Base-by-base conservation (phyloP, 2,888 invertebrate species). In the Ferdinandea cuprea region DNA sequence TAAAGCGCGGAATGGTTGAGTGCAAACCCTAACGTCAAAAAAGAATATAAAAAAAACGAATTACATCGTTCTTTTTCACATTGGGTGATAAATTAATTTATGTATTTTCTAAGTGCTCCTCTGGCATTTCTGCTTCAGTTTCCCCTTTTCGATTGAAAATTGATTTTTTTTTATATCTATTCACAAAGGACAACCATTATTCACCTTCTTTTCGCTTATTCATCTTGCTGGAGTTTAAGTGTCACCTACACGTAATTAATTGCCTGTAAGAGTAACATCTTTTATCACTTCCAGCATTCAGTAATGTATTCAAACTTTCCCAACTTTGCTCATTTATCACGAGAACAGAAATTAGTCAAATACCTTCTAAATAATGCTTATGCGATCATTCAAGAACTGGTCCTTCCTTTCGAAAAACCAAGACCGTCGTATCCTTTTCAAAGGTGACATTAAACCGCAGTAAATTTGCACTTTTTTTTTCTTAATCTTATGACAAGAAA, bases 351-450 rank as follows among this genome's bases (percentile, higher is more conserved):
- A 73, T 69, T 74, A 80, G 80, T 69, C 56, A 74, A 74, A 69
- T 59, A 74, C 56, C 74, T 80, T 8, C 50, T 69, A 63, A 69
- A 76, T 80, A 80, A 79, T 79, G 73, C 54, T 61, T 52, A 40
- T 77, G 63, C 58, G 56, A 71, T 78, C 46, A 61, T 61, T 79
- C 48, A 35, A 50, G 76, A 54, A 25, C 5, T 9, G 63, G 48
- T 59, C 11, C 15, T 48, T 30, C 40, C 21, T 35, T 17, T 30
- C 32, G 46, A 50, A n/a, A n/a, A 11, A 35, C 54, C n/a, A n/a
- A n/a, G n/a, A n/a, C 35, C 35, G 6, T 30, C 35, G 44, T 69
- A 44, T 58, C 44, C 8, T 48, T 44, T n/a, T 17, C 25, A 7
- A 44, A 52, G 11, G 42, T 73, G 44, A 30, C 15, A 17, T 50